Conservation (phyloP, 2,888 invertebrate genomes). For the Chironomus riparius region DNA sequence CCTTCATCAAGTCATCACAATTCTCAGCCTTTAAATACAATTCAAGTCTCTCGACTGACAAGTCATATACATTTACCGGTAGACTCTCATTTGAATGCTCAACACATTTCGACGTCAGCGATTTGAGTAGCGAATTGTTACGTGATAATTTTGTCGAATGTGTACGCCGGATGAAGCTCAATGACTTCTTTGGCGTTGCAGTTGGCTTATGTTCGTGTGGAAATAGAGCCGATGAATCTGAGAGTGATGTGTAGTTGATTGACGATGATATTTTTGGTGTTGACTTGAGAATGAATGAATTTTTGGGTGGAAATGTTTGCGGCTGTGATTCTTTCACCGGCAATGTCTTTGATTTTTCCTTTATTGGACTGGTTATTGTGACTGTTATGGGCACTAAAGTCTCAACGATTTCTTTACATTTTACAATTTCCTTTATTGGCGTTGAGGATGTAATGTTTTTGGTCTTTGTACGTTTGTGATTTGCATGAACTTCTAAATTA, state of each 20-base stretch:
- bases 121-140: conserved; percentile 54
- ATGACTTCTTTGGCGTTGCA: conserved; percentile 47
- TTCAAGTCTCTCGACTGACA: conserved; percentile 38
- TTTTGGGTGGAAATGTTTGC: conserved; percentile 41
- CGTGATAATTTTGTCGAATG: conserved; percentile 63
- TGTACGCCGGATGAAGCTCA: conserved; percentile 59
- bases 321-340: conserved; percentile 36
- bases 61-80: conserved; percentile 42
- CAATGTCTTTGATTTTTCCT: conserved; percentile 53
- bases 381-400: conserved; percentile 44
- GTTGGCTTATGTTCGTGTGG: conserved; percentile 29
- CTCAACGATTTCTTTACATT: conserved; percentile 45
- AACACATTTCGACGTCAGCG: conserved; percentile 47
- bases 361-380: conserved; percentile 38
- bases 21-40: conserved; percentile 40
- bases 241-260: conserved; percentile 30
- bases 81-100: conserved; percentile 44
- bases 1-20: conserved; percentile 34
- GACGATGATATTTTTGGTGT: conserved; percentile 34
- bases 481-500: conserved; percentile 27
- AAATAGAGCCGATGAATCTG: background rate
- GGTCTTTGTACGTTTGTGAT: conserved; percentile 28
- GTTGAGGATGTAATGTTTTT: conserved; percentile 36
- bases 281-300: conserved; percentile 41
- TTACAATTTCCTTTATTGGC: conserved; percentile 41